Evolutionary conservation across 2,113 vertebrate species (phyloP).

Genomic region (Tautogolabrus adspersus): DNA sequence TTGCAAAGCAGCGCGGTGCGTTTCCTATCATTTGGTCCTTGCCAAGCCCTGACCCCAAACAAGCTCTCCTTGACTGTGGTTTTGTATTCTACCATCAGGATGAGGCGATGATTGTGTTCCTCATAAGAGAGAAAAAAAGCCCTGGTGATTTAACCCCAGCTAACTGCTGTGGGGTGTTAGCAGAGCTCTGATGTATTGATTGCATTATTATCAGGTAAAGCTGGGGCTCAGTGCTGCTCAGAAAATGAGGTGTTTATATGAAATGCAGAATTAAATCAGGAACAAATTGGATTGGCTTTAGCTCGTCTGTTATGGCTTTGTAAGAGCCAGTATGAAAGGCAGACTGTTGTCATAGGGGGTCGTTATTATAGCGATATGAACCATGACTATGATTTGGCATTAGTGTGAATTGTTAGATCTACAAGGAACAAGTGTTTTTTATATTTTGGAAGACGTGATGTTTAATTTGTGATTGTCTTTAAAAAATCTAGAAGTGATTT

Average conservation of each 20-base stretch:
- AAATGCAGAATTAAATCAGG: constrained; percentile 6
- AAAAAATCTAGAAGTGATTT: too few species aligned
- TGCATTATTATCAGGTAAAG: constrained; percentile 18
- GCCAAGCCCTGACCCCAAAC: neutral
- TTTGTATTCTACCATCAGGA: neutral
- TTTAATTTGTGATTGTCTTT: neutral
- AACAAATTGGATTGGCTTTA: neutral
- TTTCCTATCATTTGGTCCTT: too few species aligned
- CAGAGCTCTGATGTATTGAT: constrained; percentile 15
- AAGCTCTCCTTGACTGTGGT: neutral
- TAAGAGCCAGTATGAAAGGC: neutral
- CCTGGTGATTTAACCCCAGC: constrained; percentile 27
- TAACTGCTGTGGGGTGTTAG: constrained; percentile 39
- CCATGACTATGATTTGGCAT: constrained; percentile 23
- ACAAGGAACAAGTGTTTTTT: neutral
- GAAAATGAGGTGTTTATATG: constrained; percentile 33
- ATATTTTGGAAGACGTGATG: constrained; percentile 3
- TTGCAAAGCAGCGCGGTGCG: too few species aligned
- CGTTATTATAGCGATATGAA: constrained; percentile 22
- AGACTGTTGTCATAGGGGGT: constrained; percentile 10
- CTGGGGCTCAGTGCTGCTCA: neutral
- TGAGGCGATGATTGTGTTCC: neutral
- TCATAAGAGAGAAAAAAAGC: neutral
- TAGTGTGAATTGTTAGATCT: too few species aligned
- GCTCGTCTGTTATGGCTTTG: neutral